Evolutionary conservation across 2,888 invertebrate genomes (phyloP).

Genomic region (Vanessa cardui): DNA sequence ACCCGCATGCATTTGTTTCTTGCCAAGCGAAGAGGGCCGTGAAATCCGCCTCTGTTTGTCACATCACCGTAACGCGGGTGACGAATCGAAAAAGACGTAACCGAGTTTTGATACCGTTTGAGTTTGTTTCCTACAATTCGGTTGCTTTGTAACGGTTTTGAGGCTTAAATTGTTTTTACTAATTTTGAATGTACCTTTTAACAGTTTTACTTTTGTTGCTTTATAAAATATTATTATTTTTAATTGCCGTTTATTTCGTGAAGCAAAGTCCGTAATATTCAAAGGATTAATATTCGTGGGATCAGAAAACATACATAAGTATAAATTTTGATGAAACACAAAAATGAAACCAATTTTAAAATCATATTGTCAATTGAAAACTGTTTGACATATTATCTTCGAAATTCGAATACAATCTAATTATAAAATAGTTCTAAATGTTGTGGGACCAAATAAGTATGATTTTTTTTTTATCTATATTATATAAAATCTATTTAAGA

Average conservation of each 20-base stretch:
- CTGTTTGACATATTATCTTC: too few species aligned
- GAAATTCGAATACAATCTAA: too few species aligned
- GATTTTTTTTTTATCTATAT: too few species aligned
- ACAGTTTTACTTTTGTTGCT: background rate
- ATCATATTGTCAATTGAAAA: too few species aligned
- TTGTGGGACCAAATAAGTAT: too few species aligned
- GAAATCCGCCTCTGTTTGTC: constrained; percentile 66
- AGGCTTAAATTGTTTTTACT: constrained; percentile 23
- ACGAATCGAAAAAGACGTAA: constrained; percentile 67
- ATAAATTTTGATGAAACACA: too few species aligned
- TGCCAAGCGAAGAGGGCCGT: constrained; percentile 52
- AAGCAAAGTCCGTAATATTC: too few species aligned
- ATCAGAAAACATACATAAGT: background rate
- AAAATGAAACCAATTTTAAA: too few species aligned
- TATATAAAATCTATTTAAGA: too few species aligned
- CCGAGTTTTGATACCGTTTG: constrained; percentile 63
- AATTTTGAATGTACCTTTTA: background rate
- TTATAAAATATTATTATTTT: background rate
- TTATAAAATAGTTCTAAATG: too few species aligned
- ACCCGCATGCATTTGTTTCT: constrained; percentile 67
- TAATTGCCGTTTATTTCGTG: too few species aligned
- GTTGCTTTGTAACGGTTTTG: constrained; percentile 35
- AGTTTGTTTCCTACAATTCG: constrained; percentile 27
- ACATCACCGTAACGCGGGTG: constrained; percentile 54
- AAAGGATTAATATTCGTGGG: background rate